Evolutionary conservation across 2,113 vertebrate species (phyloP).

Genomic region (Atractosteus spatula): DNA sequence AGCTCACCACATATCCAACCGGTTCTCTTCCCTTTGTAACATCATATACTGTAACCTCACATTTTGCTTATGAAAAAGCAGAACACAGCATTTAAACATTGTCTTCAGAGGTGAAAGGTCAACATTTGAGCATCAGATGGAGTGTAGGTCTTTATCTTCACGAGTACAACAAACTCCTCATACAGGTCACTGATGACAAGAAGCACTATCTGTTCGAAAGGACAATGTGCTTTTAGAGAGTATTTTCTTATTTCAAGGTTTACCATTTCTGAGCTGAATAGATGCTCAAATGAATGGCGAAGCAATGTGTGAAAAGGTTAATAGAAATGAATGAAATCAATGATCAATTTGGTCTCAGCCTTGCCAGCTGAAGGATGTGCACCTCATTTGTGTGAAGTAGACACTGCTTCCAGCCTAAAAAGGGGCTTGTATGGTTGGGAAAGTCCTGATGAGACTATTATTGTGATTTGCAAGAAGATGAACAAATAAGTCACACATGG

Average conservation of each 20-base stretch:
- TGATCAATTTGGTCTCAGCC: slow-evolving; percentile 39
- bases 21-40: not conserved
- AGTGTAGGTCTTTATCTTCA: slow-evolving; percentile 11
- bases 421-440: slow-evolving; percentile 52
- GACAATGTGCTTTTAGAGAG: slow-evolving; percentile 20
- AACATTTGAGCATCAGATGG: slow-evolving; percentile 15
- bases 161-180: slow-evolving; percentile 6
- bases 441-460: slow-evolving; percentile 63
- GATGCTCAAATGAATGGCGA: slow-evolving; percentile 39
- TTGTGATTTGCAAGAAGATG: slow-evolving; percentile 50
- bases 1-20: not conserved
- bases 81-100: not conserved
- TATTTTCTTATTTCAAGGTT: slow-evolving; percentile 20
- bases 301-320: slow-evolving; percentile 45
- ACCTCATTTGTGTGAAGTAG: slow-evolving; percentile 57
- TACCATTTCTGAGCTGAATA: slow-evolving; percentile 31
- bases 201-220: slow-evolving; percentile 9
- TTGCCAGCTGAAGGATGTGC: not conserved
- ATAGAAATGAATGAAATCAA: slow-evolving; percentile 54
- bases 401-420: slow-evolving; percentile 42
- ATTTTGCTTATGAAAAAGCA: not conserved
- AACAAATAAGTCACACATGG: slow-evolving; percentile 40
- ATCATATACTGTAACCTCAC: not conserved
- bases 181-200: not conserved
- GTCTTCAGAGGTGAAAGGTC: slow-evolving; percentile 14